Evolutionary conservation across 2,797 vertebrate genomes (phyloP), one percentile per base, ranked within the genome.

Genomic region (Amniataba percoides): DNA sequence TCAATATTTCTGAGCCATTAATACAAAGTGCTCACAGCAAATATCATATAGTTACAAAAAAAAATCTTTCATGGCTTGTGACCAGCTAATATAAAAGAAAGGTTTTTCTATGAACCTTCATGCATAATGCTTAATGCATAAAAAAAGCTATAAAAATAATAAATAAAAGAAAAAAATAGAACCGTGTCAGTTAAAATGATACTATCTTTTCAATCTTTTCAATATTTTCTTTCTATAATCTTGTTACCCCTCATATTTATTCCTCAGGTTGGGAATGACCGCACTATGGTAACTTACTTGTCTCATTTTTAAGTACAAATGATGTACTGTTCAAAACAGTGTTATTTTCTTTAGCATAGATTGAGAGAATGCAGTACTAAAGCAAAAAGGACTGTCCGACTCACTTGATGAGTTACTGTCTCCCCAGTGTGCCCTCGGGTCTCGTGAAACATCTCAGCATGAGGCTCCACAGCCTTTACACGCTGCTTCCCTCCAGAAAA

Each of bases 371-470:
- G 14, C 58, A 59, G 60, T 2, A 39, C 34, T 64, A 58, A 67
- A 80, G 36, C 65, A 56, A 36, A 75, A 59, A 79, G 34, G 43
- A 45, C 18, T 39, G 62, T 88, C 43, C 10, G 34, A 78, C 64
- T 87, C 66, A 48, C 57, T 59, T 65, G 65, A 89, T 55, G 51
- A 86, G 67, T 74, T 86, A 42, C 65, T 12, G 31, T 81, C 58
- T 81, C 70, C 63, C 27, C 45, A 49, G n/a, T 69, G 84, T 83
- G 84, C 71, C 84, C 84, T 83, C 45, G 23, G 82, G 85, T 78
- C 12, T 72, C 12, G 31, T 68, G 77, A 77, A 83, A 59, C 23
- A 55, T 76, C 77, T 69, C 85, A 68, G 74, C 83, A 79, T 63
- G 82, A 78, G 71, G 75, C 70, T 2, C 6, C 4, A 19, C 69